Percentiles rank a stretch among this genome's conserved stretches.
These are phyloP conservation scores for Coryphaenoides rupestris DNA, from an alignment of 2,113 vertebrate genomes.

Conservation along the genomic window DNA sequence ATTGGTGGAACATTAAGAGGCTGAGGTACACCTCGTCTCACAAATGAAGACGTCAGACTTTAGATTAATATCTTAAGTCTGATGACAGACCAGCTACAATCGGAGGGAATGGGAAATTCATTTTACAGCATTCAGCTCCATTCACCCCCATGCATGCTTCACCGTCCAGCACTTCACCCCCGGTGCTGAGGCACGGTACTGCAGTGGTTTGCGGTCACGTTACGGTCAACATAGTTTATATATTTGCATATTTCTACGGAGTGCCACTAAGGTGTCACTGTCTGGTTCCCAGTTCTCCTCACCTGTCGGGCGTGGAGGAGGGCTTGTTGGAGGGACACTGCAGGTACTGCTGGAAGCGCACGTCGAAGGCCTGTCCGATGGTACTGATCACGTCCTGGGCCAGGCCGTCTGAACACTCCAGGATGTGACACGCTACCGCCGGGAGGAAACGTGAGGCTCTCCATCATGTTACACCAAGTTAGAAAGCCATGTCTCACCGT, in stretches of 20 bases:
- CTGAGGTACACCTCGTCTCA: too few species aligned
- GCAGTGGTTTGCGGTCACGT: too few species aligned
- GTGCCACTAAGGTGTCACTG: background rate
- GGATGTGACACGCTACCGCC: conserved; percentile 88
- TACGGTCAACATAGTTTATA: background rate
- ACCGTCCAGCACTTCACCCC: too few species aligned
- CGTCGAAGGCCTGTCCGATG: conserved; percentile 96
- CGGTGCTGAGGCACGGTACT: too few species aligned
- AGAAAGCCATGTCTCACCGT: too few species aligned
- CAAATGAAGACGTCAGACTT: too few species aligned
- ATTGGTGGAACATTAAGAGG: too few species aligned
- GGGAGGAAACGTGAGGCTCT: background rate
- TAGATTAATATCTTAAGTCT: too few species aligned
- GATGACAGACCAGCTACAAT: too few species aligned
- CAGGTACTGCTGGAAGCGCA: conserved; percentile 95
- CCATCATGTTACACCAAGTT: background rate
- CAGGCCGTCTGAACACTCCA: conserved; percentile 91
- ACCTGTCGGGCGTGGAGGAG: conserved; percentile 85
- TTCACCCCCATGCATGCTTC: too few species aligned
- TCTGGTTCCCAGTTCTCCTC: conserved; percentile 28
- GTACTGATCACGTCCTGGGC: conserved; percentile 95
- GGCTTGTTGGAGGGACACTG: conserved; percentile 87
- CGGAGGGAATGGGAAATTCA: too few species aligned
- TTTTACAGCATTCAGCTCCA: too few species aligned
- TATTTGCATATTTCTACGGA: background rate